These are phyloP conservation scores for Gobio occitaniae DNA, from an alignment of 2,797 vertebrate genomes.

Conservation along the genomic window DNA sequence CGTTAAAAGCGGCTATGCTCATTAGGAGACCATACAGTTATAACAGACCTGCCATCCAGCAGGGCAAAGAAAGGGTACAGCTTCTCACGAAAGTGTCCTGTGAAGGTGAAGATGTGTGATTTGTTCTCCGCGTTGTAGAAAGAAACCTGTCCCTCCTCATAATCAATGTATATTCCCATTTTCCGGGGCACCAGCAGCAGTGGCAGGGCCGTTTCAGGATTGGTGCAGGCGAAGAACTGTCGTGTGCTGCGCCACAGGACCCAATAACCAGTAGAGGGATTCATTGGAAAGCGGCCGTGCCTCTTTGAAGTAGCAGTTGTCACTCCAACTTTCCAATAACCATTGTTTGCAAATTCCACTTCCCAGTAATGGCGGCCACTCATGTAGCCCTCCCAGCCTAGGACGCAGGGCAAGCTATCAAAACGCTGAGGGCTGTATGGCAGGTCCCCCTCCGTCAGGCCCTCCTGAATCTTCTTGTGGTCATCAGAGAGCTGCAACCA, in stretches of 20 bases:
- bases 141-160: conserved; percentile 81
- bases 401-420: conserved; percentile 64
- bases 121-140: conserved; percentile 79
- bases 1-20: background rate
- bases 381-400: conserved; percentile 65
- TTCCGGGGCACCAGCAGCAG: conserved; percentile 64
- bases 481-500: conserved; percentile 68
- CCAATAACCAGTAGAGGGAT: conserved; percentile 65
- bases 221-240: conserved; percentile 76
- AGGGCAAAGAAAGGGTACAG: conserved; percentile 79
- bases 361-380: conserved; percentile 69
- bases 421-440: conserved; percentile 61
- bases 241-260: conserved; percentile 75
- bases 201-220: conserved; percentile 71
- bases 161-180: conserved; percentile 79
- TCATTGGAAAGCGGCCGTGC: conserved; percentile 64
- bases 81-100: conserved; percentile 71
- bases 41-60: conserved; percentile 74
- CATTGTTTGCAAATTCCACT: conserved; percentile 62
- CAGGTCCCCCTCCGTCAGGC: conserved; percentile 31
- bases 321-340: conserved; percentile 68
- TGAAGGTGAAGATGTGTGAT: conserved; percentile 81
- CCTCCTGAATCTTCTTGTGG: conserved; percentile 63
- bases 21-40: conserved; percentile 66
- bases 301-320: conserved; percentile 58